Percentiles rank a stretch among this genome's conserved stretches.
Conservation (phyloP, 2,888 invertebrate species). For the Drosophila paramelanica region DNA sequence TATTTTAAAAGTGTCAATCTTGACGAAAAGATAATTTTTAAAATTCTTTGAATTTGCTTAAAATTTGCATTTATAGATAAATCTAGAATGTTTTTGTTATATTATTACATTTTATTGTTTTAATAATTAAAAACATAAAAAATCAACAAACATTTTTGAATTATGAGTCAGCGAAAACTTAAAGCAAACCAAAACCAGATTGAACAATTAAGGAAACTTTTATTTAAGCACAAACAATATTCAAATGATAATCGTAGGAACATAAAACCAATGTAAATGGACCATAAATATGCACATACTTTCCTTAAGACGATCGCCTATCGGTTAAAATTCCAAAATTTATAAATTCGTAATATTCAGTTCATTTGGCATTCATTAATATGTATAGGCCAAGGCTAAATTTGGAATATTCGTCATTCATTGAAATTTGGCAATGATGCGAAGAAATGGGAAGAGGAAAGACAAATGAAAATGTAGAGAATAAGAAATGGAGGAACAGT, state of each 20-base stretch:
- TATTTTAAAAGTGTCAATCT: no score
- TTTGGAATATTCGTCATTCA: constrained; percentile 8
- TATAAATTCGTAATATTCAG: constrained; percentile 14
- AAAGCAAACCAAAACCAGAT: constrained; percentile 11
- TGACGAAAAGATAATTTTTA: no score
- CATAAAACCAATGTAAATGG: constrained; percentile 21
- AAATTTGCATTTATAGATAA: no score
- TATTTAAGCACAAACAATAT: constrained; percentile 6
- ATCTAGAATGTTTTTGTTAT: no score
- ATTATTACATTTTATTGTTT: no score
- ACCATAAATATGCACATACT: constrained; percentile 32
- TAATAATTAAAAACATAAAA: no score
- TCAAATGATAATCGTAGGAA: neutral
- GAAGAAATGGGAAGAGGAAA: neutral
- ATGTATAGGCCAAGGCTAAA: constrained; percentile 33
- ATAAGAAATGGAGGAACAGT: neutral
- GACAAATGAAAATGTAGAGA: neutral
- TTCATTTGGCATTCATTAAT: constrained; percentile 23
- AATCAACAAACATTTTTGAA: no score
- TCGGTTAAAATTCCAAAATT: constrained; percentile 2
- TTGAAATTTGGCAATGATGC: neutral
- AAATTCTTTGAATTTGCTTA: no score
- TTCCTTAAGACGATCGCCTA: constrained; percentile 1
- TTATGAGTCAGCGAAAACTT: no score
- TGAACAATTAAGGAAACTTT: constrained; percentile 20